A percentile compares a stretch with the other conserved stretches of the same genome.
phyloP scores from a whole-genome alignment of 2,113 vertebrate species.

The Oryzias woworae region DNA sequence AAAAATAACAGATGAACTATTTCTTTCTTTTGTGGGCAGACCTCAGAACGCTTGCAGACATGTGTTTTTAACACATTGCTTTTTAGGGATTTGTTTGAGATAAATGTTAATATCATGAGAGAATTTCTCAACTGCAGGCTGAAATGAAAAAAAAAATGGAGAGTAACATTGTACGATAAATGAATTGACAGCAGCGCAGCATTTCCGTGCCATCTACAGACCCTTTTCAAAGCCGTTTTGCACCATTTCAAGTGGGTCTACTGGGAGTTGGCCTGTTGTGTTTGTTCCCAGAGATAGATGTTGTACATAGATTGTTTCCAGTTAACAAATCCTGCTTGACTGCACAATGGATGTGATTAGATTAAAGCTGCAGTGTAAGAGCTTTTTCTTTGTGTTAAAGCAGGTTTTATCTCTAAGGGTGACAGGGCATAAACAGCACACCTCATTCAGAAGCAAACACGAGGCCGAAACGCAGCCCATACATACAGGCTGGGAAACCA shows the following conservation, averaged over 20 bases:
- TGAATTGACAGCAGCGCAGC: no score
- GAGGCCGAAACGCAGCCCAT: slow-evolving; percentile 34
- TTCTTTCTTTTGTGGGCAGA: no score
- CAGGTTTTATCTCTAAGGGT: slow-evolving; percentile 61
- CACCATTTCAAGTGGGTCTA: slow-evolving; percentile 46
- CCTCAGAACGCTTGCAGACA: no score
- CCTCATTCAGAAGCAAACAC: slow-evolving; percentile 24
- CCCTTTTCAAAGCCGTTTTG: slow-evolving; percentile 50
- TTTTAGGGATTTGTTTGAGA: no score
- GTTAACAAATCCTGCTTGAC: slow-evolving; percentile 72
- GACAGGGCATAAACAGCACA: slow-evolving; percentile 53
- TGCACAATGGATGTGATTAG: slow-evolving; percentile 75
- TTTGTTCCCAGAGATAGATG: slow-evolving; percentile 71
- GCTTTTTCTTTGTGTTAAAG: slow-evolving; percentile 67
- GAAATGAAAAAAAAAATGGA: no score
- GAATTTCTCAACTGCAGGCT: no score
- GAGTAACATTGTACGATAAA: no score
- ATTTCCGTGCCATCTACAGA: no score
- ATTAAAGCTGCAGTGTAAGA: slow-evolving; percentile 71
- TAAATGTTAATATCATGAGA: no score
- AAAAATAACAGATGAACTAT: no score
- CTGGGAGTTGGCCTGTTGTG: slow-evolving; percentile 48
- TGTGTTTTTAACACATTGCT: no score
- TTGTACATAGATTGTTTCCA: slow-evolving; percentile 74
- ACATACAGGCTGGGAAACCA: slow-evolving; percentile 23